Conservation (phyloP, 2,113 vertebrate genomes). For the Chitala chitala region DNA sequence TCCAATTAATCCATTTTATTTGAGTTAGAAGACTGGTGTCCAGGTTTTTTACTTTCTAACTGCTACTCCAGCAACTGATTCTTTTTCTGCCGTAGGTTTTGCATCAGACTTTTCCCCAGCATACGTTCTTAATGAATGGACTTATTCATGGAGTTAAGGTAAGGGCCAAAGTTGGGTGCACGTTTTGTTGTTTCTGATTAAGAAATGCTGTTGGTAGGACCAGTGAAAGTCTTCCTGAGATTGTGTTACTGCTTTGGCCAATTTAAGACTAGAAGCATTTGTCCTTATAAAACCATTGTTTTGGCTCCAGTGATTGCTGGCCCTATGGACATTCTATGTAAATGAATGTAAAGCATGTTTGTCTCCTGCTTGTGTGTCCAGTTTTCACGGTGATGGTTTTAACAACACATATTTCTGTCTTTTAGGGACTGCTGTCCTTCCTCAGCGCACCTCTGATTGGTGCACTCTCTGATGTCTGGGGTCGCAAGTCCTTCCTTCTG, state of each 20-base stretch:
- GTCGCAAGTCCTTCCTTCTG: conserved; percentile 93
- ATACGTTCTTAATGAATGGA: conserved; percentile 89
- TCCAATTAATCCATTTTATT: too few relatives aligned
- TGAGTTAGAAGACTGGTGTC: not conserved
- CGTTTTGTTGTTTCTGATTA: not conserved
- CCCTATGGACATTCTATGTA: too few relatives aligned
- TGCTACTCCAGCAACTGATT: too few relatives aligned
- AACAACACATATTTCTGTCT: too few relatives aligned
- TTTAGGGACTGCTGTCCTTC: conserved; percentile 88
- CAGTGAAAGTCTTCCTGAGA: too few relatives aligned
- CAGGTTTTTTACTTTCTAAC: not conserved
- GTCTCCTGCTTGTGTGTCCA: not conserved
- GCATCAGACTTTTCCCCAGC: conserved; percentile 82
- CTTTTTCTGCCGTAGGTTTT: conserved; percentile 67
- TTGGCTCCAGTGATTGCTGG: too few relatives aligned
- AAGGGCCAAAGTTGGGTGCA: too few relatives aligned
- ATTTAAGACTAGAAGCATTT: too few relatives aligned
- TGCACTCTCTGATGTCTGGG: conserved; percentile 93
- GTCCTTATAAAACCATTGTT: too few relatives aligned
- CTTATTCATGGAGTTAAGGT: conserved; percentile 90
- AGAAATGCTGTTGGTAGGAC: not conserved
- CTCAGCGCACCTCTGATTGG: conserved; percentile 92
- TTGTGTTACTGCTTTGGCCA: too few relatives aligned
- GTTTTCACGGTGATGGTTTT: too few relatives aligned
- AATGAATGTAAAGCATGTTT: not conserved